Evolutionary conservation across 2,113 vertebrate genomes (phyloP).

Genomic region (Amphilophus citrinellus): DNA sequence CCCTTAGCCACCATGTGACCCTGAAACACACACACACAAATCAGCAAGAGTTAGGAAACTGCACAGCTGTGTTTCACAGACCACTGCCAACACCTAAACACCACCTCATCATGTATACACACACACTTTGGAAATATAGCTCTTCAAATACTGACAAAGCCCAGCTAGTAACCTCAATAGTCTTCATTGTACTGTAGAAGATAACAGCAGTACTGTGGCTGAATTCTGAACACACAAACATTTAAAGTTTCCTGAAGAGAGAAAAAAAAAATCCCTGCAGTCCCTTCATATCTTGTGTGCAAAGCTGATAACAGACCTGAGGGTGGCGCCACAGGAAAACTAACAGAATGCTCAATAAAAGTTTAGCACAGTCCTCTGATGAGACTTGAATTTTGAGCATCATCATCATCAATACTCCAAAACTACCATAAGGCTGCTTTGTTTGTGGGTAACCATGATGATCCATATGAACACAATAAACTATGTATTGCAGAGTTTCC

Average conservation of each 20-base stretch:
- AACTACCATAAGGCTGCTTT: neutral
- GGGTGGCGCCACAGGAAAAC: neutral
- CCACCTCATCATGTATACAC: neutral
- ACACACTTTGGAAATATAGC: neutral
- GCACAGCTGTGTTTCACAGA: neutral
- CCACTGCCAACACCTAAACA: neutral
- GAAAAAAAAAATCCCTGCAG: neutral
- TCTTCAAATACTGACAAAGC: neutral
- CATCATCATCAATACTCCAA: too few species aligned
- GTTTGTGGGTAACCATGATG: neutral
- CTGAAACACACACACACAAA: slow-evolving; percentile 75
- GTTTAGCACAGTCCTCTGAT: neutral
- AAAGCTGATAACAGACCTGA: neutral
- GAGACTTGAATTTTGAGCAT: neutral
- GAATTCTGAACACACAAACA: neutral
- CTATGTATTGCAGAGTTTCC: neutral
- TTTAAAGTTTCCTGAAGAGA: neutral
- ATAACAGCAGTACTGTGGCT: neutral
- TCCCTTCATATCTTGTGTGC: neutral
- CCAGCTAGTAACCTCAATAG: neutral
- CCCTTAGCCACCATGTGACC: slow-evolving; percentile 91
- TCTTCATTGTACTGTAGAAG: neutral
- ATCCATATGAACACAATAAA: too few species aligned
- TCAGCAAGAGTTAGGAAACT: neutral
- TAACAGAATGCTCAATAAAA: neutral